phyloP scores from a whole-genome alignment of 2,888 invertebrate species.

The Rutpela maculata region DNA sequence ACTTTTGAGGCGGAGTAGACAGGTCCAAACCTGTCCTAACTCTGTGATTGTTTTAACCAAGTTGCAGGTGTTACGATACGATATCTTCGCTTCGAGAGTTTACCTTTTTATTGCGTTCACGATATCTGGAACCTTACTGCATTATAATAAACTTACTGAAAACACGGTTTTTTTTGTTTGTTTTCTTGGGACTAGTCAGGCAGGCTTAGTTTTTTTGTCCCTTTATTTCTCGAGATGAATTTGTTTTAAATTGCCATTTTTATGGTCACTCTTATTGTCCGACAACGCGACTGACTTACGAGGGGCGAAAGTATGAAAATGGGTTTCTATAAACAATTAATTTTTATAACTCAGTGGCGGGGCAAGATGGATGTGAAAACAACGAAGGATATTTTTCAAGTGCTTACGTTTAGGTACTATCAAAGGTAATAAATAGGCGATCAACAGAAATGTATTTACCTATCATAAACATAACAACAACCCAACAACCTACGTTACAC shows the following conservation, averaged over 20 bases:
- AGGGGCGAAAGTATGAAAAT: background rate
- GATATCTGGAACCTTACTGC: slow-evolving; percentile 45
- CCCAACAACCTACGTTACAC: no score
- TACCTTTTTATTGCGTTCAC: slow-evolving; percentile 42
- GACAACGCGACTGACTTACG: background rate
- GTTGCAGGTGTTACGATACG: slow-evolving; percentile 67
- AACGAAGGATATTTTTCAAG: no score
- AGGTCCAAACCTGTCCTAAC: slow-evolving; percentile 70
- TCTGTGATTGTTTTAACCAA: slow-evolving; percentile 62
- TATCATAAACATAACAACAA: no score
- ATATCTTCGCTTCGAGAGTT: slow-evolving; percentile 49
- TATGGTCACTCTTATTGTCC: slow-evolving; percentile 14
- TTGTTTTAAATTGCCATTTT: slow-evolving; percentile 31
- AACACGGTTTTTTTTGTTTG: slow-evolving; percentile 33
- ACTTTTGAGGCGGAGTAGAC: slow-evolving; percentile 62
- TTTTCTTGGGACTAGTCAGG: slow-evolving; percentile 23
- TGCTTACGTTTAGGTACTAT: no score
- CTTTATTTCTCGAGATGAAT: slow-evolving; percentile 20
- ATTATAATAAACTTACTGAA: slow-evolving; percentile 46
- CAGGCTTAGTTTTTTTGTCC: slow-evolving; percentile 15
- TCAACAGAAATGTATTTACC: no score
- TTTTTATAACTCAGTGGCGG: background rate
- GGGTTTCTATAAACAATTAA: no score
- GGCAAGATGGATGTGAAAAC: background rate
- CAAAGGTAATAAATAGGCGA: no score